These are phyloP conservation scores for Coreius guichenoti DNA, from an alignment of 2,797 vertebrate species.

Conservation along the genomic window DNA sequence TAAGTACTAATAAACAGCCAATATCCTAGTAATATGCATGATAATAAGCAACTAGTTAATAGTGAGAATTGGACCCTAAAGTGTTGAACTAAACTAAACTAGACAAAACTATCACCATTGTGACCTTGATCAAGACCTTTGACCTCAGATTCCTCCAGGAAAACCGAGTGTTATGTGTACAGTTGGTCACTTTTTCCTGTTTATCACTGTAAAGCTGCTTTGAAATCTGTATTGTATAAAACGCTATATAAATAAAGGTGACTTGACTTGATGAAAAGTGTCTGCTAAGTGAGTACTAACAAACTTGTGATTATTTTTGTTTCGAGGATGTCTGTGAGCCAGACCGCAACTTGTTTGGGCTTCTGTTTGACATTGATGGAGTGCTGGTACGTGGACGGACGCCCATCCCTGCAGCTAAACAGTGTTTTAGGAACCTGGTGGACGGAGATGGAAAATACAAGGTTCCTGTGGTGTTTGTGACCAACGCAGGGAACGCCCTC, in stretches of 20 bases:
- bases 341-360: constrained; percentile 81
- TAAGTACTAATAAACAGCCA: background rate
- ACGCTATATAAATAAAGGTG: background rate
- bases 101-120: background rate
- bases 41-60: background rate
- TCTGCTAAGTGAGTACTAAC: background rate
- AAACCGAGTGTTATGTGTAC: background rate
- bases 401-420: constrained; percentile 87
- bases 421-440: constrained; percentile 85
- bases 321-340: constrained; percentile 44
- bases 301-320: background rate
- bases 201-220: background rate
- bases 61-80: too few species aligned
- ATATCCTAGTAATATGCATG: background rate
- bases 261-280: too few species aligned
- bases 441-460: constrained; percentile 82
- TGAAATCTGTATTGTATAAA: background rate
- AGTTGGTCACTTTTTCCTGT: background rate
- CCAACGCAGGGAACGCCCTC: constrained; percentile 93
- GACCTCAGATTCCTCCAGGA: background rate
- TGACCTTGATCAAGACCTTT: background rate
- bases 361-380: constrained; percentile 95
- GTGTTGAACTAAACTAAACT: too few species aligned
- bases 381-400: constrained; percentile 90
- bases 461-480: constrained; percentile 94